These are phyloP conservation scores for Scarus forsteni DNA, from an alignment of 2,797 vertebrate species.

Conservation along the genomic window DNA sequence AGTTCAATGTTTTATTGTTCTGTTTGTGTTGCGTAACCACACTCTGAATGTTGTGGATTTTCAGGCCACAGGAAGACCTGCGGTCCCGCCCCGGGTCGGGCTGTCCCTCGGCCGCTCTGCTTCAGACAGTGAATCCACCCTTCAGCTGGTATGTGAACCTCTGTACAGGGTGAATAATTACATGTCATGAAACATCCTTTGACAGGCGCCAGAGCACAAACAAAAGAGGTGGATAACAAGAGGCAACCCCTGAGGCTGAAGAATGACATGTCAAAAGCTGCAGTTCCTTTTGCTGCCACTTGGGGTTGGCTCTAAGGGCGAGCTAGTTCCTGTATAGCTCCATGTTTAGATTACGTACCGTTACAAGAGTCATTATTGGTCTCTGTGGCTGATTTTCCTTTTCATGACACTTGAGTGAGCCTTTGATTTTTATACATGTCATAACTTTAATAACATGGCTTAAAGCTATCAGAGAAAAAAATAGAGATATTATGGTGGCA, in stretches of 20 bases:
- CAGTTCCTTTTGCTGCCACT: neutral
- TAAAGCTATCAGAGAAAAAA: too few species aligned
- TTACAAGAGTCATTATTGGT: too few species aligned
- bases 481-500: too few species aligned
- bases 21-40: neutral
- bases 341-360: neutral
- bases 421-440: too few species aligned
- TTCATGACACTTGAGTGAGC: too few species aligned
- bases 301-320: neutral
- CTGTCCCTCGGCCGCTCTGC: neutral
- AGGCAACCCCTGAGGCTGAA: neutral
- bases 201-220: neutral
- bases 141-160: constrained; percentile 37
- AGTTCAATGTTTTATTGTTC: neutral
- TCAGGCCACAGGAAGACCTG: constrained; percentile 32
- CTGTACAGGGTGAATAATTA: neutral
- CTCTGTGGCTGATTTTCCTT: too few species aligned
- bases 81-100: constrained; percentile 22
- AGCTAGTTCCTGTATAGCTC: neutral
- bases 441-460: too few species aligned
- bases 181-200: neutral
- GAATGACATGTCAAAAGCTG: neutral
- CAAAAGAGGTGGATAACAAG: neutral
- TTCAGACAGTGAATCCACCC: neutral
- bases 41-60: constrained; percentile 1